Conservation (phyloP, 2,888 invertebrate species). For the Mythimna ferrago region DNA sequence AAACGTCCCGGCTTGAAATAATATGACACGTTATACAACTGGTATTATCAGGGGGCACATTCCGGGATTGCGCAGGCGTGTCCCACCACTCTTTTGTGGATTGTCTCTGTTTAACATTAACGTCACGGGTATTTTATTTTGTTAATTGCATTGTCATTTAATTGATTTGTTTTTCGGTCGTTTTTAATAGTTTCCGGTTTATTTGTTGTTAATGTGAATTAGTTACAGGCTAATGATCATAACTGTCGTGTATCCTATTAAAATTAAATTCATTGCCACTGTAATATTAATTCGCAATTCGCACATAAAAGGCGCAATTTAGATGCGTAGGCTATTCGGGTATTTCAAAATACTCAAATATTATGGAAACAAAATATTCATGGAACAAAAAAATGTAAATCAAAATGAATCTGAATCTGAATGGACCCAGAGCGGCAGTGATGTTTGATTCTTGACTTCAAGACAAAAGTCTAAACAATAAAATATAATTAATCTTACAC, state of each 20-base stretch:
- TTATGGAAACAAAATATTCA: background rate
- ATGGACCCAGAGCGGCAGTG: too few relatives aligned
- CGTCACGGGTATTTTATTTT: constrained; percentile 46
- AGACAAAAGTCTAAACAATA: too few relatives aligned
- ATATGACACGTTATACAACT: constrained; percentile 77
- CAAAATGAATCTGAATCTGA: too few relatives aligned
- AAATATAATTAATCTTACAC: too few relatives aligned
- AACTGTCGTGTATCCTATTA: background rate
- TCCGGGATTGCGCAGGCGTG: constrained; percentile 66
- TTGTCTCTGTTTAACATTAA: constrained; percentile 51
- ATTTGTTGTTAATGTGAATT: constrained; percentile 14
- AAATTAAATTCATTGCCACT: constrained; percentile 2
- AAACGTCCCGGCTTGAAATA: constrained; percentile 77
- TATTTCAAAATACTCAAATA: background rate
- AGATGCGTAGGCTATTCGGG: background rate
- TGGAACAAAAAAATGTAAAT: too few relatives aligned
- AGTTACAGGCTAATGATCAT: background rate
- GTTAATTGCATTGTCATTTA: constrained; percentile 42
- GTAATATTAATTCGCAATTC: background rate
- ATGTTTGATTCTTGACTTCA: too few relatives aligned
- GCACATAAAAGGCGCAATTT: background rate
- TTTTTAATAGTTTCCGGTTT: constrained; percentile 24
- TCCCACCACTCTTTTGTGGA: constrained; percentile 66
- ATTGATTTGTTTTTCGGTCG: constrained; percentile 50
- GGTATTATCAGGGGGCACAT: constrained; percentile 76